Evolutionary conservation across 1,140 invertebrate genomes (phyloP).

Genomic region (Stegodyphus mimosarum): DNA sequence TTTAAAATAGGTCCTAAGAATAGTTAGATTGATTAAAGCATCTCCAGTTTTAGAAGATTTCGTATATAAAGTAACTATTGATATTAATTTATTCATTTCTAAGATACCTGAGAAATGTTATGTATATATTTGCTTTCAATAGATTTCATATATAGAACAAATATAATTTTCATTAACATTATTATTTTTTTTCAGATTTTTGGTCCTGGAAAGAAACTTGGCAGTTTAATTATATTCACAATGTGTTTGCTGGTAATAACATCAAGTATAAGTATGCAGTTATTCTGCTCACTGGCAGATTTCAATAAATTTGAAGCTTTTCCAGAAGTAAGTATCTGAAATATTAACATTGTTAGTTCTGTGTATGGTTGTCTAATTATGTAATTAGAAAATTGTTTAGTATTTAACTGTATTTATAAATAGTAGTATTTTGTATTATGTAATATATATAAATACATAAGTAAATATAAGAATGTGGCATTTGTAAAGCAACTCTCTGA

Average conservation of each 20-base stretch:
- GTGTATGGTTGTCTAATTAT: not conserved
- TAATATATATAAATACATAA: too few relatives aligned
- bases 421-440: conserved; percentile 68
- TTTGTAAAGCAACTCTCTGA: too few relatives aligned
- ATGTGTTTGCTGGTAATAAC: conserved; percentile 99
- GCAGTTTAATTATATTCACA: conserved; percentile 98
- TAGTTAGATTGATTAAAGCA: conserved; percentile 97
- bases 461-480: too few relatives aligned
- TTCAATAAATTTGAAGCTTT: conserved; percentile 99
- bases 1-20: conserved; percentile 76
- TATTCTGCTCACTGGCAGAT: conserved; percentile 94
- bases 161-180: too few relatives aligned
- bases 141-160: too few relatives aligned
- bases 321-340: conserved; percentile 80
- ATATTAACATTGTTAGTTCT: not conserved
- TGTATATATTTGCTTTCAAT: too few relatives aligned
- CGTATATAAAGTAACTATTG: conserved; percentile 84
- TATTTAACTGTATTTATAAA: conserved; percentile 62
- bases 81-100: not conserved
- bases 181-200: conserved; percentile 79
- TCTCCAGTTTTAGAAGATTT: conserved; percentile 99
- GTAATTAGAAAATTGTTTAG: not conserved
- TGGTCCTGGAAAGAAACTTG: conserved; percentile 98
- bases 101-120: too few relatives aligned
- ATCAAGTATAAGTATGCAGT: conserved; percentile 98